Base-by-base conservation (phyloP, 1,140 invertebrate genomes). In the Neotoxoptera formosana region DNA sequence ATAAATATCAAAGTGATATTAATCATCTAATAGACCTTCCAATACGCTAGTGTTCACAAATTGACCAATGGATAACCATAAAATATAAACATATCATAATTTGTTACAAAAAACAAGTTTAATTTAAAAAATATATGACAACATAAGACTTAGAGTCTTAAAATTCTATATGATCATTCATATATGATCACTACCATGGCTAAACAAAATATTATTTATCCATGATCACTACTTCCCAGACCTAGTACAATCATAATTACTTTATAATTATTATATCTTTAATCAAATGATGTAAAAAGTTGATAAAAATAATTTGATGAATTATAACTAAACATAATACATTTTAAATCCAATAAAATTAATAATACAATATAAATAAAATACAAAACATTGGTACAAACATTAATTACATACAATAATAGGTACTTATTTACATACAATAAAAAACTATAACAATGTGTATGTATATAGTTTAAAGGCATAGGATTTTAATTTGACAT, bases 21-120 rank as follows among this genome's bases (percentile, higher is more conserved):
- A 67, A 67, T 67, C 30, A n/a, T 67, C 4, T n/a, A 67, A 67
- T 67, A 67, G 25, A 2, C 60, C 4, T 0, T 25, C 3, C 4
- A 11, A 67, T 14, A 30, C 30, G 8, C 56, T 30, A 9, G 14
- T n/a, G 11, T 67, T 67, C 4, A 67, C 60, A 67, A n/a, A n/a
- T n/a, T 67, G 30, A 67, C 30, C 60, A 30, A 67, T n/a, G 7
- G 14, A n/a, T n/a, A 76, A 17, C 17, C 6, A 67, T 67, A n/a
- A n/a, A 76, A n/a, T n/a, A 76, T n/a, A n/a, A 76, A 76, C n/a
- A 76, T n/a, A 76, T n/a, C 30, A 76, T 76, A n/a, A 76, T 76
- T 76, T 76, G 14, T 76, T n/a, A n/a, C 30, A 76, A 3, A 34
- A 76, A 20, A 76, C 6, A 17, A 76, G n/a, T 76, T n/a, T 76